A percentile compares a stretch with the other conserved stretches of the same genome.
Conservation (phyloP, 2,888 invertebrate species). For the Nycteola revayana region DNA sequence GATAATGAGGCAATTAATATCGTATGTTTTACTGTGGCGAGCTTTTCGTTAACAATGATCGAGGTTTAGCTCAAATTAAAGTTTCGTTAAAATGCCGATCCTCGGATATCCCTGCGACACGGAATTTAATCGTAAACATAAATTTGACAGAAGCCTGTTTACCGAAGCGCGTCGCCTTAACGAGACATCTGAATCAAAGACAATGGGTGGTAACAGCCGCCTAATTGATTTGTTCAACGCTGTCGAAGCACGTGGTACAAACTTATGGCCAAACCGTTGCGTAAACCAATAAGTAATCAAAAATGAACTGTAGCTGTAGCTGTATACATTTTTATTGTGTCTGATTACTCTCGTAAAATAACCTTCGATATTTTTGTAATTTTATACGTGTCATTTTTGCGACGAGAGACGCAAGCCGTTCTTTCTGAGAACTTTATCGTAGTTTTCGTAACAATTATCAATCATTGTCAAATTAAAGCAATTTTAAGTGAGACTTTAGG, state of each 20-base stretch:
- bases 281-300: constrained; percentile 24
- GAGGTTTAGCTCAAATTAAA: constrained; percentile 58
- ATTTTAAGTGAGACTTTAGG: too few relatives aligned
- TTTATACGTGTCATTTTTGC: constrained; percentile 24
- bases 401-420: constrained; percentile 24
- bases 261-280: constrained; percentile 24
- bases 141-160: constrained; percentile 59
- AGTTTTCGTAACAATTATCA: too few relatives aligned
- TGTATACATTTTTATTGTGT: constrained; percentile 22
- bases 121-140: constrained; percentile 62
- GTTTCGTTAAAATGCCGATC: constrained; percentile 67
- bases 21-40: constrained; percentile 43
- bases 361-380: constrained; percentile 24
- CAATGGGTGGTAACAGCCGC: constrained; percentile 59
- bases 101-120: constrained; percentile 46
- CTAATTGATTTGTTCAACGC: constrained; percentile 58
- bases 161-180: constrained; percentile 47
- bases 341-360: constrained; percentile 21
- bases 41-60: constrained; percentile 52
- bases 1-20: constrained; percentile 64
- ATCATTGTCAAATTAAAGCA: too few relatives aligned
- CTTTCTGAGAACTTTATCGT: too few relatives aligned
- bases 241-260: constrained; percentile 22
- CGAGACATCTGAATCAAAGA: constrained; percentile 65
- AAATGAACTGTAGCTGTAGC: constrained; percentile 22